Evolutionary conservation across 2,113 vertebrate species (phyloP).

Genomic region (Pseudopipra pipra): DNA sequence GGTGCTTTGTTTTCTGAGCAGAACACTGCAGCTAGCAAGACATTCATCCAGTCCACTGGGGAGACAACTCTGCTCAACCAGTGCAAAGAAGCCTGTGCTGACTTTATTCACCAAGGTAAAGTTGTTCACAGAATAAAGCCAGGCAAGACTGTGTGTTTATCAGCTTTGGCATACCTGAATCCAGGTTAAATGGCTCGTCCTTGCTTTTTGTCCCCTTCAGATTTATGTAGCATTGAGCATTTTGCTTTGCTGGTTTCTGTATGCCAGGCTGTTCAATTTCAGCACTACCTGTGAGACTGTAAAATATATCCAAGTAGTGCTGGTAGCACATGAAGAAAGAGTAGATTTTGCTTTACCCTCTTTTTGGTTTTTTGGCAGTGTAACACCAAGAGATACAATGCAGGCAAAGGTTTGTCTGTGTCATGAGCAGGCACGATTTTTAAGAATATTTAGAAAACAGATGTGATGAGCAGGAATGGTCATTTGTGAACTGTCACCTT

Average conservation of each 20-base stretch:
- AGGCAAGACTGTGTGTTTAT: background rate
- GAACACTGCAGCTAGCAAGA: conserved; percentile 41
- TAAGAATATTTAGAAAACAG: background rate
- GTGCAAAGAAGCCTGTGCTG: conserved; percentile 71
- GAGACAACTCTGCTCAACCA: conserved; percentile 49
- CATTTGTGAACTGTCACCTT: background rate
- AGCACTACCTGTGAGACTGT: background rate
- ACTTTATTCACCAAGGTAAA: conserved; percentile 89
- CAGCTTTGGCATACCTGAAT: background rate
- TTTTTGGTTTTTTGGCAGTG: background rate
- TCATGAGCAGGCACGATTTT: background rate
- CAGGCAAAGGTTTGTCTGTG: background rate
- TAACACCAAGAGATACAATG: background rate
- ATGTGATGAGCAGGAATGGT: background rate
- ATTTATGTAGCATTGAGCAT: background rate
- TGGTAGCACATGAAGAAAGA: background rate
- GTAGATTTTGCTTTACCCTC: background rate
- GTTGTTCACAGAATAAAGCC: background rate
- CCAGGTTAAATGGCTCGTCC: background rate
- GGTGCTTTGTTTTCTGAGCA: conserved; percentile 67
- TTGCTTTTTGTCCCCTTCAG: background rate
- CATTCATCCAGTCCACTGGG: conserved; percentile 12
- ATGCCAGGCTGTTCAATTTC: background rate
- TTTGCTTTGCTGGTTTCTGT: background rate
- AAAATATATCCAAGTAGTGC: background rate